Evolutionary conservation across 2,797 vertebrate species (phyloP).

Genomic region (Cyclopterus lumpus): DNA sequence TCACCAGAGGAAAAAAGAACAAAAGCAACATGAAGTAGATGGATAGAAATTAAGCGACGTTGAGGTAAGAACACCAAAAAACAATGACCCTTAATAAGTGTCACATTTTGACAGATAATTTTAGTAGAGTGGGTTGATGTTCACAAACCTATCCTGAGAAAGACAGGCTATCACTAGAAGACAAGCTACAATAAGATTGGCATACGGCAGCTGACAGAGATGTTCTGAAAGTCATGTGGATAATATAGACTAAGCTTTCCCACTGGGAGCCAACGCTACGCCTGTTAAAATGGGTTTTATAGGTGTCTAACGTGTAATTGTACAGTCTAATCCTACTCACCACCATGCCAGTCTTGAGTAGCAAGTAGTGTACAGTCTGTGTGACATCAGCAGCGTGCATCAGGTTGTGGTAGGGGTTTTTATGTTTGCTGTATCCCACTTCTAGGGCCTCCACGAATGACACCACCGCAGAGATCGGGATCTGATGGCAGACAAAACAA

Average conservation of each 20-base stretch:
- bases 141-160: conserved; percentile 20
- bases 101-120: conserved; percentile 22
- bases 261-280: conserved; percentile 5
- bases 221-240: conserved; percentile 49
- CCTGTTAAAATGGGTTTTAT: background rate
- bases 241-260: conserved; percentile 22
- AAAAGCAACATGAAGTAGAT: conserved; percentile 34
- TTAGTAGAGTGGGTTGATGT: conserved; percentile 13
- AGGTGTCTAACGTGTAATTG: background rate
- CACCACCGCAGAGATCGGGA: conserved; percentile 96
- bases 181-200: conserved; percentile 63
- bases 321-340: conserved; percentile 82
- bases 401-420: conserved; percentile 98
- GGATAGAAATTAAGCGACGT: background rate
- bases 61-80: background rate
- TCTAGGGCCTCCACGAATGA: conserved; percentile 97
- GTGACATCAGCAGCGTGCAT: conserved; percentile 96
- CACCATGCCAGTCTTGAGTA: conserved; percentile 94
- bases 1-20: conserved; percentile 37
- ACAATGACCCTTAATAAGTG: conserved; percentile 2
- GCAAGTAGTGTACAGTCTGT: conserved; percentile 95
- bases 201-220: conserved; percentile 47
- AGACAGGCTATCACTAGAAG: conserved; percentile 38
- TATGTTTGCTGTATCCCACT: conserved; percentile 97
- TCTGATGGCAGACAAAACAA: conserved; percentile 81